A percentile compares a stretch with the other conserved stretches of the same genome.
Evolutionary conservation across 2,888 invertebrate genomes (phyloP).

Genomic region (Coelopa pilipes): DNA sequence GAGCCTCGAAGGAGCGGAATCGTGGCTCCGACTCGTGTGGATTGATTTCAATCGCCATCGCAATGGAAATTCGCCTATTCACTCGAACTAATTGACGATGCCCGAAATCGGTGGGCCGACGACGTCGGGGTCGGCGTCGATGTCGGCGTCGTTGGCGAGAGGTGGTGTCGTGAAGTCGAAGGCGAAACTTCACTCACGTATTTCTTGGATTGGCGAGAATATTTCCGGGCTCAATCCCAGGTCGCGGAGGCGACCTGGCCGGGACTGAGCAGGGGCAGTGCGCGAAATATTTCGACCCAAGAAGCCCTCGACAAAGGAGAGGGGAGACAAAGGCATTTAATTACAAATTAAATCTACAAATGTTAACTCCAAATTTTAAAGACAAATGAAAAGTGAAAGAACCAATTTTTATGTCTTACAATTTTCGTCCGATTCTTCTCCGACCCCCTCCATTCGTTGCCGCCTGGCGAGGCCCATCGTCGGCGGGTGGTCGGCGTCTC

Average conservation of each 20-base stretch:
- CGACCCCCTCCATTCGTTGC: not conserved
- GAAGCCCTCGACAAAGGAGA: too few species aligned
- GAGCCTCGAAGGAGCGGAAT: too few species aligned
- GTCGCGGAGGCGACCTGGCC: conserved; percentile 9
- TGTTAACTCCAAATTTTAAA: too few species aligned
- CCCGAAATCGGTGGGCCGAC: too few species aligned
- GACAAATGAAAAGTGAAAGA: too few species aligned
- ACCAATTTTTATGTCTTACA: not conserved
- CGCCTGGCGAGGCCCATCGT: too few species aligned
- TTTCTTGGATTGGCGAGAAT: conserved; percentile 21
- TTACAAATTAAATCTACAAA: too few species aligned
- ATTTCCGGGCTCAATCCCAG: not conserved
- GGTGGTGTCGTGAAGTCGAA: not conserved
- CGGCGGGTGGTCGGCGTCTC: too few species aligned
- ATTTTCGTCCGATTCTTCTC: not conserved
- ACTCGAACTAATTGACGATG: conserved; percentile 1
- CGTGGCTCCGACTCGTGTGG: not conserved
- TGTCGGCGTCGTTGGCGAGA: not conserved
- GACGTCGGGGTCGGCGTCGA: too few species aligned
- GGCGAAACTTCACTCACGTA: conserved; percentile 39
- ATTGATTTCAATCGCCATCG: conserved; percentile 18
- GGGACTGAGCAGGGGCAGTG: too few species aligned
- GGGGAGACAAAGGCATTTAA: too few species aligned
- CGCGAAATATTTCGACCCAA: too few species aligned
- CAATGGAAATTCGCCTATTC: not conserved